Evolutionary conservation across 2,797 vertebrate genomes (phyloP).

Genomic region (Neomorphus geoffroyi): DNA sequence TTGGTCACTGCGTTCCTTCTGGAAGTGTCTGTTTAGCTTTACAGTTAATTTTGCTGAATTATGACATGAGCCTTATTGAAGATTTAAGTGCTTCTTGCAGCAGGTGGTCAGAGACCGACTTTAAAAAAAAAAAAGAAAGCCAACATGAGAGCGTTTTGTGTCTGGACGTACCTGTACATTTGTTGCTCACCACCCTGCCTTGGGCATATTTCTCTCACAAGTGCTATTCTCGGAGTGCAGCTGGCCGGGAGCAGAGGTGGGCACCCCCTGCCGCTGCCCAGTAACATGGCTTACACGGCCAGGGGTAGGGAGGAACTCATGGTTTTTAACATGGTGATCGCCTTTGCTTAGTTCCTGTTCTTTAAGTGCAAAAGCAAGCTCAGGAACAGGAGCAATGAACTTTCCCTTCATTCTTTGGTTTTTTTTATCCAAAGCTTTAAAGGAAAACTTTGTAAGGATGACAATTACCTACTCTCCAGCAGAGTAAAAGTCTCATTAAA

Average conservation of each 20-base stretch:
- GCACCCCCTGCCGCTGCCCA: not conserved
- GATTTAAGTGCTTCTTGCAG: constrained; percentile 79
- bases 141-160: constrained; percentile 10
- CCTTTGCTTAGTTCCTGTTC: constrained; percentile 13
- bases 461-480: constrained; percentile 52
- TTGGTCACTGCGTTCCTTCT: constrained; percentile 79
- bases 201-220: constrained; percentile 71
- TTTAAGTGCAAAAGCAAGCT: constrained; percentile 26
- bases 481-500: constrained; percentile 32
- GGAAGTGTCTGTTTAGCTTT: constrained; percentile 82
- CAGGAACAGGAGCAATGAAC: constrained; percentile 6
- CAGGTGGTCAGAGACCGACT: constrained; percentile 74
- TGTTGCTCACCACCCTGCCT: constrained; percentile 70
- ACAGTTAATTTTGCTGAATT: constrained; percentile 74
- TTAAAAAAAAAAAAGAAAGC: not conserved
- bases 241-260: constrained; percentile 47
- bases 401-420: not conserved
- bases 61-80: constrained; percentile 78
- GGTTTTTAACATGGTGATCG: not conserved
- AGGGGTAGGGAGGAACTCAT: not conserved
- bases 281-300: not conserved
- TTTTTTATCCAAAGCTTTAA: constrained; percentile 49
- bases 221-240: constrained; percentile 67
- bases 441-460: constrained; percentile 25
- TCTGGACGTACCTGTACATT: constrained; percentile 67